A percentile compares a stretch with the other conserved stretches of the same genome.
These are phyloP conservation scores for Exephanes ischioxanthus DNA, from an alignment of 2,888 invertebrate species.

Conservation along the genomic window DNA sequence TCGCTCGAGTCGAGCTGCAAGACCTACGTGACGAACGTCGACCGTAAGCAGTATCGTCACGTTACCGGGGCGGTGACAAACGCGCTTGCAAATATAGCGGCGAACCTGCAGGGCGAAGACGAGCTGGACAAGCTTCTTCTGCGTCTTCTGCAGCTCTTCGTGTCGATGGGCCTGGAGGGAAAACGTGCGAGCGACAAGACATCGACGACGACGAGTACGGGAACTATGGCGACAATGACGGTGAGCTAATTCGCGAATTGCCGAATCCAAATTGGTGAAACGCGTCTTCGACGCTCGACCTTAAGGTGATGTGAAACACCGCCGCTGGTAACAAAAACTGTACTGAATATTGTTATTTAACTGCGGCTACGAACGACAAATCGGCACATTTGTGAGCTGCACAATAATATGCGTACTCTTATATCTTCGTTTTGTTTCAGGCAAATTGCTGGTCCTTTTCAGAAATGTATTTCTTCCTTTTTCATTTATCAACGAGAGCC, in stretches of 20 bases:
- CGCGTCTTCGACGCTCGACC: too few relatives aligned
- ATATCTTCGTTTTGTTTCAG: too few relatives aligned
- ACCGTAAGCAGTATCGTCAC: slow-evolving; percentile 88
- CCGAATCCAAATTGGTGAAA: neutral
- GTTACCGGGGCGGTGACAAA: slow-evolving; percentile 98
- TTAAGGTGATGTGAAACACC: too few relatives aligned
- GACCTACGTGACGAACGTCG: slow-evolving; percentile 87
- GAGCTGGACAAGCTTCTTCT: slow-evolving; percentile 94
- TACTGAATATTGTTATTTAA: too few relatives aligned
- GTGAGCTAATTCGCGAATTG: slow-evolving; percentile 1
- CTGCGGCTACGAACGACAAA: too few relatives aligned
- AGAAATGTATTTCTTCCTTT: too few relatives aligned
- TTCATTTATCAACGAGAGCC: too few relatives aligned
- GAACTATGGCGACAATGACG: slow-evolving; percentile 69
- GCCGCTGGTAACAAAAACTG: too few relatives aligned
- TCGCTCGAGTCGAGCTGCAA: slow-evolving; percentile 96
- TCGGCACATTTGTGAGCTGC: too few relatives aligned
- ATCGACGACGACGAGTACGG: slow-evolving; percentile 88
- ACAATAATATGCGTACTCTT: too few relatives aligned
- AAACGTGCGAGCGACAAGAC: slow-evolving; percentile 97
- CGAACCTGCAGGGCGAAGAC: slow-evolving; percentile 95
- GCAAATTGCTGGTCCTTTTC: too few relatives aligned
- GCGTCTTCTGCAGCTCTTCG: slow-evolving; percentile 97
- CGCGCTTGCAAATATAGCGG: slow-evolving; percentile 98
- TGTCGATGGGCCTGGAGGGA: slow-evolving; percentile 98